Evolutionary conservation across 2,797 vertebrate species (phyloP).

Genomic region (Eupleurogrammus muticus): DNA sequence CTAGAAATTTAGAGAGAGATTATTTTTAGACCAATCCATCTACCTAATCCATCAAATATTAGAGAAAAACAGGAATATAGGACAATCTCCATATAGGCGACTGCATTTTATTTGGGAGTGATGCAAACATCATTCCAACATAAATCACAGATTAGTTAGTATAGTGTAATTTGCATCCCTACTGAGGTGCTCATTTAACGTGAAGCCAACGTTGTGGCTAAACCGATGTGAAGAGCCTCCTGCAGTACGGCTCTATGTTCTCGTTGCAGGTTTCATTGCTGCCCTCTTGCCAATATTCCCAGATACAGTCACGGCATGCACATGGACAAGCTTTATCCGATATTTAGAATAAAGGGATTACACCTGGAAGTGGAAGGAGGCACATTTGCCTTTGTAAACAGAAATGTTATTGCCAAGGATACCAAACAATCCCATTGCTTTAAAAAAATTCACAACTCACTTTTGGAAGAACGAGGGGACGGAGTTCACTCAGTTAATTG

Average conservation of each 20-base stretch:
- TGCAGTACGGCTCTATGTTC: slow-evolving; percentile 14
- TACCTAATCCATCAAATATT: neutral
- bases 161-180: slow-evolving; percentile 9
- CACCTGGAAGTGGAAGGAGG: no score
- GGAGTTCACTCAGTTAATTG: no score
- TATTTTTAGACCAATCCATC: slow-evolving; percentile 8
- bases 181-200: slow-evolving; percentile 3
- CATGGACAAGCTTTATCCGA: no score
- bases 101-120: neutral
- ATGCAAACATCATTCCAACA: neutral
- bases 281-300: slow-evolving; percentile 10
- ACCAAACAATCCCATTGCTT: no score
- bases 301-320: no score
- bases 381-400: no score
- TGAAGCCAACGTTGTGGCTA: neutral
- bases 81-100: neutral
- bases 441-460: no score
- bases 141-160: neutral
- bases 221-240: slow-evolving; percentile 9
- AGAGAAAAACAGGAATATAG: neutral
- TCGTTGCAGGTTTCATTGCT: slow-evolving; percentile 2
- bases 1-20: slow-evolving; percentile 2
- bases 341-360: no score
- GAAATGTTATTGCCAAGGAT: no score
- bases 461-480: no score